These are phyloP conservation scores for Antechinus flavipes DNA, from an alignment of 2,113 vertebrate species.

Conservation along the genomic window DNA sequence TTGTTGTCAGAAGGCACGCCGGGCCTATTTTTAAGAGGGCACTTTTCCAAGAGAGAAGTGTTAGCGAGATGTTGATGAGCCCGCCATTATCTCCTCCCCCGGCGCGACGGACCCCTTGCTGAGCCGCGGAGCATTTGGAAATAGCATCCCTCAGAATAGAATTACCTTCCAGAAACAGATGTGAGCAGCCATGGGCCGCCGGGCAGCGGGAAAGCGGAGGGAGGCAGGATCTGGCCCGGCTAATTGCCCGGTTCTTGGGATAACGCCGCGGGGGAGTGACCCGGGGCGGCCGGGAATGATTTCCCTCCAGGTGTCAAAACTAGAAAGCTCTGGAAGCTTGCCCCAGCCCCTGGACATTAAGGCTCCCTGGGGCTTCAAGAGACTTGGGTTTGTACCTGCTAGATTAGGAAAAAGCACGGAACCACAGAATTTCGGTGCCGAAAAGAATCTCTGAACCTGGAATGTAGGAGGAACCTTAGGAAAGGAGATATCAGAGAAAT, in stretches of 20 bases:
- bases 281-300: not conserved
- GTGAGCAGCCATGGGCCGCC: not conserved
- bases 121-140: not conserved
- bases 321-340: not conserved
- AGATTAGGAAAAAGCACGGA: not conserved
- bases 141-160: not conserved
- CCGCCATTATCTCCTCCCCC: not conserved
- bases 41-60: not conserved
- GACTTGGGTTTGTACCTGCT: not conserved
- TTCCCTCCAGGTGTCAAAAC: not conserved
- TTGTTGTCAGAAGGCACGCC: not conserved
- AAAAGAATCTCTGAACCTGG: not conserved
- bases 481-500: not conserved
- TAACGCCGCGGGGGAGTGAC: not conserved
- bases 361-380: not conserved
- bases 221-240: not conserved
- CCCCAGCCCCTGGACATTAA: not conserved
- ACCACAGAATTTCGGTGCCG: not conserved
- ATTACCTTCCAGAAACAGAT: not conserved
- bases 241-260: not conserved
- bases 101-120: not conserved
- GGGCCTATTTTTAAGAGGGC: not conserved
- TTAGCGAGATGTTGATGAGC: not conserved
- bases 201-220: not conserved
- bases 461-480: not conserved